Base-by-base conservation (phyloP, 2,113 vertebrate species). In the Aepyceros melampus region DNA sequence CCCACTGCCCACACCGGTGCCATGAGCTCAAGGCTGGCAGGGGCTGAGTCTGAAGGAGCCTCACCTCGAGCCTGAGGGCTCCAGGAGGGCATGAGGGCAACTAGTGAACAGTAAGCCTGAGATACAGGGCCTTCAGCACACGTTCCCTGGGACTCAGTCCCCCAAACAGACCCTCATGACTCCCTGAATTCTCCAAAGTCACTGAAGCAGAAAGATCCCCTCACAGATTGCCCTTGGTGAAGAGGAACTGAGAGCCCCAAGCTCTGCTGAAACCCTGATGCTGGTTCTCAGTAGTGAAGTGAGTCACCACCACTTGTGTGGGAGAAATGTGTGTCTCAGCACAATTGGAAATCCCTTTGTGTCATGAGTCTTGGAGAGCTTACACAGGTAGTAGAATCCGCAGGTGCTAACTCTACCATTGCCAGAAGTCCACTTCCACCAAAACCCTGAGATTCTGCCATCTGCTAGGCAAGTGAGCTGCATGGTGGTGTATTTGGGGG, bases 401-500 rank as follows among this genome's bases (percentile, higher is more conserved):
- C 5, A n/a, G 71, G 31, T 23, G 23, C 81, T 94, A 95, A 94
- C 90, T 71, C 74, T 53, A 19, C 49, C 12, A 6, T 2, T 85
- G 84, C 92, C 36, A 19, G 71, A 53, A 40, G 45, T 43, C 62
- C 31, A 74, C 33, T 85, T 47, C 40, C 8, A 31, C 25, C 14
- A 6, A 53, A 43, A 55, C 33, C 83, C 60, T 17, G 49, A 16
- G 49, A 14, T 16, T 1, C n/a, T 67, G 55, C 1, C 12, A 17
- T 31, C 21, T 33, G 10, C 58, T 7, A 4, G 33, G n/a, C 81
- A 40, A 15, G 27, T 31, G 62, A 51, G 27, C 31, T 0, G 15
- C 6, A 19, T 1, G 2, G 12, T 0, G 5, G 10, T 1, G 9
- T 40, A 40, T 7, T 2, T 17, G 55, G 40, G 55, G 45, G 5